Evolutionary conservation across 2,888 invertebrate genomes (phyloP).

Genomic region (Lycophotia porphyrea): DNA sequence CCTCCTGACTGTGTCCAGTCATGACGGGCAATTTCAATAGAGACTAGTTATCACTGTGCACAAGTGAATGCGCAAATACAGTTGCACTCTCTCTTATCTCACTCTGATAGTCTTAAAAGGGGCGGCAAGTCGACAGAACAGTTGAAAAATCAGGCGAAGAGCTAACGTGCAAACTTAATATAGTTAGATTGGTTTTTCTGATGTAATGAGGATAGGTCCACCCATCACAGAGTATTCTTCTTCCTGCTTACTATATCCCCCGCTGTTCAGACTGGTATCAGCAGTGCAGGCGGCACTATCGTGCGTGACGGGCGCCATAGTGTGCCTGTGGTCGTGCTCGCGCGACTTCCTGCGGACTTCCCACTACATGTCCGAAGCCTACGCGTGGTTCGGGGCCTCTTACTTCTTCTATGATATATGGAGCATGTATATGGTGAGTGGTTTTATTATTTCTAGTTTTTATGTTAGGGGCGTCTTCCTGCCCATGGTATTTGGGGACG

Average conservation of each 20-base stretch:
- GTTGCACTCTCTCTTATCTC: no score
- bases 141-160: no score
- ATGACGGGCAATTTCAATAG: no score
- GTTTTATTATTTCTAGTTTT: background rate
- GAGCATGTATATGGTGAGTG: slow-evolving; percentile 94
- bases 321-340: slow-evolving; percentile 92
- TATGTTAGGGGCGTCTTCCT: background rate
- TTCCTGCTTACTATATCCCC: background rate
- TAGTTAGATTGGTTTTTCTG: background rate
- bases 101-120: no score
- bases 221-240: background rate
- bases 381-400: slow-evolving; percentile 95
- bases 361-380: slow-evolving; percentile 93
- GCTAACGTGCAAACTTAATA: no score
- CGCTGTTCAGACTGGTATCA: slow-evolving; percentile 91
- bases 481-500: background rate
- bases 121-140: no score
- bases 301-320: slow-evolving; percentile 92
- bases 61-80: no score
- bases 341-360: slow-evolving; percentile 92
- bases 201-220: background rate
- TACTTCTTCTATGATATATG: slow-evolving; percentile 95
- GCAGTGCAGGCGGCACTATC: slow-evolving; percentile 93
- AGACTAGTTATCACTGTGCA: no score
- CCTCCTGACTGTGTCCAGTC: no score